Evolutionary conservation across 2,888 invertebrate species (phyloP).

Genomic region (Heliconius ismenius): DNA sequence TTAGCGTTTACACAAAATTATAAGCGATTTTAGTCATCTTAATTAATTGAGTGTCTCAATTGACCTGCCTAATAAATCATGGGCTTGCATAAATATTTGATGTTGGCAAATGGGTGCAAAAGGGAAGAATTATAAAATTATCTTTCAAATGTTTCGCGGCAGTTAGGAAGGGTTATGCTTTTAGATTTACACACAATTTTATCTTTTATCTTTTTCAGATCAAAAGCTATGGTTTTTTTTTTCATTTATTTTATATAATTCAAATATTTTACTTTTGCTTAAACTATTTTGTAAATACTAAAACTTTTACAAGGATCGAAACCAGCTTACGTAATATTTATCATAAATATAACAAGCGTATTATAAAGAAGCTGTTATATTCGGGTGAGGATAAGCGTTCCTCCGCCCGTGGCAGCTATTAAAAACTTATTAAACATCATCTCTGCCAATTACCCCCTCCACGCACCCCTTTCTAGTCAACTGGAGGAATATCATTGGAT

Average conservation of each 20-base stretch:
- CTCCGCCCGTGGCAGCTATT: constrained; percentile 80
- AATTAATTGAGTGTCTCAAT: constrained; percentile 59
- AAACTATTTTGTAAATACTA: not conserved
- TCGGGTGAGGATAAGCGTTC: constrained; percentile 68
- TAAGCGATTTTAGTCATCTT: constrained; percentile 45
- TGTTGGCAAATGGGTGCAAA: constrained; percentile 73
- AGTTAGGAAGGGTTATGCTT: constrained; percentile 67
- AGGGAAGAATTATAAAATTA: constrained; percentile 80
- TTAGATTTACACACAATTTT: constrained; percentile 59
- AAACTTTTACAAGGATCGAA: not conserved
- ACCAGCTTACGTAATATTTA: constrained; percentile 33
- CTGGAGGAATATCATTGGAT: constrained; percentile 44
- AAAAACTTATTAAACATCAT: constrained; percentile 87
- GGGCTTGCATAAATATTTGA: constrained; percentile 73
- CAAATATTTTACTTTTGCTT: not conserved
- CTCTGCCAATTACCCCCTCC: constrained; percentile 82
- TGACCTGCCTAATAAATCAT: constrained; percentile 66
- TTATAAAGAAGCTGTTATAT: constrained; percentile 55
- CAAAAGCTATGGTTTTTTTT: not conserved
- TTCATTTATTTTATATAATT: not conserved
- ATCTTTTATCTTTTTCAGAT: constrained; percentile 3
- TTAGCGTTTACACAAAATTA: constrained; percentile 34
- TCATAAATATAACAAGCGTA: constrained; percentile 21
- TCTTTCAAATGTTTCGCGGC: constrained; percentile 72
- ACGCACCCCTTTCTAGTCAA: constrained; percentile 45